Conservation (phyloP, 2,797 vertebrate species). For the Gymnoscopelus microlampas region DNA sequence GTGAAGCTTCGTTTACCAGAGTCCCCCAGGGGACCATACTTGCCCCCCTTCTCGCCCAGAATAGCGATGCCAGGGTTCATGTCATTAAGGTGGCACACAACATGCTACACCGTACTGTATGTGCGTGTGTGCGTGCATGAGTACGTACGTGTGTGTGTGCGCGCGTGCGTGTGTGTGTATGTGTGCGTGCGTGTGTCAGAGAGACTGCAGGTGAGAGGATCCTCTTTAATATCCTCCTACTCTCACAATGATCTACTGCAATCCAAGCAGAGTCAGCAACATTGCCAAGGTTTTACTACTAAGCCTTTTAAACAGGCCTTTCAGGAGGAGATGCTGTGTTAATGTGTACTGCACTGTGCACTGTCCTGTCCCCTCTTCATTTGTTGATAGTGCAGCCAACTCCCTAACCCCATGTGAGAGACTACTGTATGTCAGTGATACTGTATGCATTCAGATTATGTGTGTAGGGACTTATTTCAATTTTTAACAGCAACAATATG, state of each 20-base stretch:
- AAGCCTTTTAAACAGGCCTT: conserved; percentile 5
- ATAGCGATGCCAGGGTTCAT: too few species aligned
- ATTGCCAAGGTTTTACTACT: conserved; percentile 23
- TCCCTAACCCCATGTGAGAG: neutral
- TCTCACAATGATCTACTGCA: conserved; percentile 39
- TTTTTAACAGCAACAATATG: too few species aligned
- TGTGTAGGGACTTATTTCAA: too few species aligned
- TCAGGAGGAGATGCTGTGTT: conserved; percentile 14
- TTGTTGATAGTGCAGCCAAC: neutral
- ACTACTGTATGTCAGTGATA: too few species aligned
- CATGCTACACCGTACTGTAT: conserved; percentile 2
- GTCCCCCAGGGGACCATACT: too few species aligned
- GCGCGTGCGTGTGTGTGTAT: conserved; percentile 6
- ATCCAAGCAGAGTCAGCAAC: conserved; percentile 29
- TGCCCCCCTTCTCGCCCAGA: too few species aligned
- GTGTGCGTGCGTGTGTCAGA: neutral
- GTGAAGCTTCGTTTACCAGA: conserved; percentile 30
- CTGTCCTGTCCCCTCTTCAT: neutral
- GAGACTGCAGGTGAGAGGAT: conserved; percentile 44
- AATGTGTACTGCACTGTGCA: neutral
- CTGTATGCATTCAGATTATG: too few species aligned
- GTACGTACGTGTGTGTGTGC: conserved; percentile 26
- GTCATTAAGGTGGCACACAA: conserved; percentile 47
- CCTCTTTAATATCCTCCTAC: conserved; percentile 48
- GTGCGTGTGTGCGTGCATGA: conserved; percentile 25